phyloP scores from a whole-genome alignment of 2,113 vertebrate genomes.

The Odobenus rosmarus region DNA sequence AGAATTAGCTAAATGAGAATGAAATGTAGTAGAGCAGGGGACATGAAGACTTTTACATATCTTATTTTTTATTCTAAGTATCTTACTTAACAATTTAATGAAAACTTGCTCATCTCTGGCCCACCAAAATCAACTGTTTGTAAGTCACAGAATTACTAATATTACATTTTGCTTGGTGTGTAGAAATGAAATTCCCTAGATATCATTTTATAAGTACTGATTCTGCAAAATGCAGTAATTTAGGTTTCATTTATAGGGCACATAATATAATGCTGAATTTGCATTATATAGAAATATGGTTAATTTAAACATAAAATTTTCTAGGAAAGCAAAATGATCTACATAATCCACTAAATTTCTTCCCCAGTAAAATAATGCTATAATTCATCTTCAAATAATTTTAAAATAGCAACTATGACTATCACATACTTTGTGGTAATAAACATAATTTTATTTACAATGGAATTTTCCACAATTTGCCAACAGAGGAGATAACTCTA shows the following conservation, averaged over 20 bases:
- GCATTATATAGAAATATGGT: slow-evolving; percentile 47
- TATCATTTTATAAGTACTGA: slow-evolving; percentile 58
- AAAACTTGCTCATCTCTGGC: background rate
- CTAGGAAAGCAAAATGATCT: slow-evolving; percentile 58
- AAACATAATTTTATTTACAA: slow-evolving; percentile 43
- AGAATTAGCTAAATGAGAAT: background rate
- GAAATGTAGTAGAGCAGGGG: background rate
- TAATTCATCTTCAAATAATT: slow-evolving; percentile 67
- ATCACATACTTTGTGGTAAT: slow-evolving; percentile 24
- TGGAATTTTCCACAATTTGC: background rate
- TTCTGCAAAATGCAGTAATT: slow-evolving; percentile 68
- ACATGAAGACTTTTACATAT: background rate
- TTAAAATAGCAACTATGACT: slow-evolving; percentile 3
- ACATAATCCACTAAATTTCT: slow-evolving; percentile 53
- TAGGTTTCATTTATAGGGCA: slow-evolving; percentile 57
- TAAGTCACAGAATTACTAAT: background rate
- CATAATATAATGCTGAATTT: slow-evolving; percentile 66
- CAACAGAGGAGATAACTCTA: background rate
- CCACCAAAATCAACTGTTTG: slow-evolving; percentile 17
- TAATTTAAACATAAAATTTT: slow-evolving; percentile 65
- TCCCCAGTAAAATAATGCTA: background rate
- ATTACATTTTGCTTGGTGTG: slow-evolving; percentile 50
- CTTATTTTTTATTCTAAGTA: background rate
- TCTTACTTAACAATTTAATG: background rate
- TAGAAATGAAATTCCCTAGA: slow-evolving; percentile 59